These are phyloP conservation scores for Conger conger DNA, from an alignment of 2,113 vertebrate species.

Conservation along the genomic window DNA sequence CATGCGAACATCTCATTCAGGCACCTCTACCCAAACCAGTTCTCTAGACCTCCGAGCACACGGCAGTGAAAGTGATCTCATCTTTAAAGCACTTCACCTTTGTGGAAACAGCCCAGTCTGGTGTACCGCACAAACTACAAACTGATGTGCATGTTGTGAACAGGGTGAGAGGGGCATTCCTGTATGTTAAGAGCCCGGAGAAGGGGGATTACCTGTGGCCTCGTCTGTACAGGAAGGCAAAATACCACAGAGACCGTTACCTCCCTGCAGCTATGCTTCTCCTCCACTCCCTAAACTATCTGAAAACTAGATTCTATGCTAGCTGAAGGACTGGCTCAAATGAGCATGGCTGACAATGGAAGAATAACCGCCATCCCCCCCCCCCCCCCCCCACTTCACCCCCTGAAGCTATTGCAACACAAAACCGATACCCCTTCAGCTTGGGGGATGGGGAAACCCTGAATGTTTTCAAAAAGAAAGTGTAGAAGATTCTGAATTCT, in stretches of 20 bases:
- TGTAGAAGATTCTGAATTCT: not conserved
- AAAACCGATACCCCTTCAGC: not conserved
- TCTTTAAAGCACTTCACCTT: not conserved
- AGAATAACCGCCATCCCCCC: not conserved
- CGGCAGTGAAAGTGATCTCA: not conserved
- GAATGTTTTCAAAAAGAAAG: conserved; percentile 10
- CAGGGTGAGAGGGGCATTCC: not conserved
- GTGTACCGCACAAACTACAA: not conserved
- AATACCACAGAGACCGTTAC: too few species aligned
- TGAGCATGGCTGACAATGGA: not conserved
- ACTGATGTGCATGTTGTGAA: not conserved
- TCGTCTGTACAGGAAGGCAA: too few species aligned
- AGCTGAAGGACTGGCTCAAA: not conserved
- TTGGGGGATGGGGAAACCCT: not conserved
- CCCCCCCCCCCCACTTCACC: not conserved
- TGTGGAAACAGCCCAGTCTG: not conserved
- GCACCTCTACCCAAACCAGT: not conserved
- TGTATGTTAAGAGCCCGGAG: not conserved
- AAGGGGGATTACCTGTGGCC: not conserved
- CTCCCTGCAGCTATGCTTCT: too few species aligned
- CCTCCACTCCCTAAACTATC: too few species aligned
- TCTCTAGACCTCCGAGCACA: too few species aligned
- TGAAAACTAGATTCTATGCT: too few species aligned
- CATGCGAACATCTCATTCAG: not conserved
- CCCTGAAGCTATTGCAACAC: not conserved